These are phyloP conservation scores for Leucoma salicis DNA, from an alignment of 2,888 invertebrate genomes.

Conservation along the genomic window DNA sequence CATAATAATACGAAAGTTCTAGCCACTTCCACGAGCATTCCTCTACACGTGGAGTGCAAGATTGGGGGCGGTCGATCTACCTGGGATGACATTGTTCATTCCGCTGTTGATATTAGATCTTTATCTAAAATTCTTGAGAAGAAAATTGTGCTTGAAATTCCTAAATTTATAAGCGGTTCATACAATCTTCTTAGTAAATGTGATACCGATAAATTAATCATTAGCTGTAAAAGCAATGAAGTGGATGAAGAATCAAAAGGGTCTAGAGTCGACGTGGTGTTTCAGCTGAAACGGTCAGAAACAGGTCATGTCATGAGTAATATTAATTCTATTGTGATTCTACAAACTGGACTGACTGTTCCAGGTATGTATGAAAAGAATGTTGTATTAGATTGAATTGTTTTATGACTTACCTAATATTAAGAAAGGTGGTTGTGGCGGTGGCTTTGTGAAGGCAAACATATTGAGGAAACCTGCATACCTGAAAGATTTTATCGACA, in stretches of 20 bases:
- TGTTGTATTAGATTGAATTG: too few species aligned
- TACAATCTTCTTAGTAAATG: slow-evolving; percentile 55
- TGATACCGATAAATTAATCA: slow-evolving; percentile 53
- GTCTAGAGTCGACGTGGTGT: slow-evolving; percentile 56
- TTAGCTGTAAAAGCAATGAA: slow-evolving; percentile 51
- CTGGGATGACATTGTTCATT: slow-evolving; percentile 65
- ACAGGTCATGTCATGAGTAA: slow-evolving; percentile 56
- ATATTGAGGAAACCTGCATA: too few species aligned
- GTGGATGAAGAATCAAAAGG: slow-evolving; percentile 21
- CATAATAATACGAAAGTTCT: slow-evolving; percentile 46
- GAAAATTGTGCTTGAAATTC: slow-evolving; percentile 63
- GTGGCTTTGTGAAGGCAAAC: too few species aligned
- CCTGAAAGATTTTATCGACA: too few species aligned
- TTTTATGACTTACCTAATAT: too few species aligned
- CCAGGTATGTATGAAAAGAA: slow-evolving; percentile 4
- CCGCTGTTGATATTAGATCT: slow-evolving; percentile 65
- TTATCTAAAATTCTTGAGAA: slow-evolving; percentile 66
- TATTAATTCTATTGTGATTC: slow-evolving; percentile 59
- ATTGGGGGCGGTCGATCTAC: slow-evolving; percentile 33
- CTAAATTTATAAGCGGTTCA: slow-evolving; percentile 58
- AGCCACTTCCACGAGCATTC: slow-evolving; percentile 57
- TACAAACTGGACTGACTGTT: slow-evolving; percentile 39
- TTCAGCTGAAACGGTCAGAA: slow-evolving; percentile 54
- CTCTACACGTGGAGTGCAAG: slow-evolving; percentile 54
- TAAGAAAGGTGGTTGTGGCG: too few species aligned